Conservation (phyloP, 1,140 invertebrate genomes). For the Heliconius nattereri region DNA sequence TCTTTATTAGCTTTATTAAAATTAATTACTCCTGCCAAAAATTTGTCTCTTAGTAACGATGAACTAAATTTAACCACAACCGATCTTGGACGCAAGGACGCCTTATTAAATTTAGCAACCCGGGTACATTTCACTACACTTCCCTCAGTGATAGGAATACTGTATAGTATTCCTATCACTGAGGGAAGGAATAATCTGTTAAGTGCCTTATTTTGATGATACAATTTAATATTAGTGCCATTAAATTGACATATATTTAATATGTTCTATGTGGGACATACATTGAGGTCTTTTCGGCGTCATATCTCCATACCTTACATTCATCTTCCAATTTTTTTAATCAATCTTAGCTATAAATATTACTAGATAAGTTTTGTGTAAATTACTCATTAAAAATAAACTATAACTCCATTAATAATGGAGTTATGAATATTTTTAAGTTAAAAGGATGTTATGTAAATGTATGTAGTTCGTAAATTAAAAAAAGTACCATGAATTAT, state of each 20-base stretch:
- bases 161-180: no score
- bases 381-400: not conserved
- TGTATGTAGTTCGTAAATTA: not conserved
- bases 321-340: not conserved
- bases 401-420: not conserved
- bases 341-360: not conserved
- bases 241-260: no score
- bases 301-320: not conserved
- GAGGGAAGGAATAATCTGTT: no score
- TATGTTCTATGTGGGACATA: no score
- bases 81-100: conserved; percentile 3
- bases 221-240: no score
- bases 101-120: conserved; percentile 21
- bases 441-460: not conserved
- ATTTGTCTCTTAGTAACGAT: conserved; percentile 1
- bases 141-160: not conserved
- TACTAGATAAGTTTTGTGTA: not conserved
- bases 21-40: conserved; percentile 2
- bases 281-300: no score
- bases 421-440: not conserved
- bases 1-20: conserved; percentile 21
- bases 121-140: conserved; percentile 13
- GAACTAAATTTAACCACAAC: conserved; percentile 22
- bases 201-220: no score
- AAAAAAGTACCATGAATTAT: not conserved